Conservation (phyloP, 2,113 vertebrate species). For the Aphyosemion australe region DNA sequence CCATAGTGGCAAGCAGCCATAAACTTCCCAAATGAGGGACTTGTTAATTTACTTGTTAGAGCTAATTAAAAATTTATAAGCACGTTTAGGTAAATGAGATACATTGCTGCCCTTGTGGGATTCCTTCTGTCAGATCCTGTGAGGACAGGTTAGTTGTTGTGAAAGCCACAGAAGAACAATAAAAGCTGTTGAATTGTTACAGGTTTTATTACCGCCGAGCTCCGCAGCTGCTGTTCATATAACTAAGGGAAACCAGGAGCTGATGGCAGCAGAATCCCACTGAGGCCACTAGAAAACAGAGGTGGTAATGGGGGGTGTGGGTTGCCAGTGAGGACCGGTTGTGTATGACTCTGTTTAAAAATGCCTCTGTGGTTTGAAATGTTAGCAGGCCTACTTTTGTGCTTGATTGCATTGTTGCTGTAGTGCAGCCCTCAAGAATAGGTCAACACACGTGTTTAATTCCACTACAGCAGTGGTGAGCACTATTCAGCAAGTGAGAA, state of each 20-base stretch:
- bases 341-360: constrained; percentile 68
- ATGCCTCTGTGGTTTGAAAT: constrained; percentile 70
- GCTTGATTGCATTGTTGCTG: constrained; percentile 71
- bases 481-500: constrained; percentile 70
- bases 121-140: constrained; percentile 84
- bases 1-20: constrained; percentile 95
- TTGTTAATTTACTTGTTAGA: constrained; percentile 99
- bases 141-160: constrained; percentile 90
- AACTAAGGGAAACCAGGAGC: constrained; percentile 86
- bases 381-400: constrained; percentile 69
- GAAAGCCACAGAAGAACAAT: constrained; percentile 95
- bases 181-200: constrained; percentile 96
- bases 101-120: constrained; percentile 90
- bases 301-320: constrained; percentile 28
- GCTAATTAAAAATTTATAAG: constrained; percentile 99
- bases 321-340: constrained; percentile 29
- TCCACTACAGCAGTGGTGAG: constrained; percentile 56
- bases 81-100: constrained; percentile 99
- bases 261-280: constrained; percentile 80
- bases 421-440: constrained; percentile 69
- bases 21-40: constrained; percentile 99
- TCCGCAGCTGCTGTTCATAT: constrained; percentile 91
- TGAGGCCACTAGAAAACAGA: constrained; percentile 67
- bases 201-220: constrained; percentile 89
- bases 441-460: constrained; percentile 75